Percentiles rank a stretch among this genome's conserved stretches.
Conservation (phyloP, 2,797 vertebrate species). For the Dendrocincla tyrannina region DNA sequence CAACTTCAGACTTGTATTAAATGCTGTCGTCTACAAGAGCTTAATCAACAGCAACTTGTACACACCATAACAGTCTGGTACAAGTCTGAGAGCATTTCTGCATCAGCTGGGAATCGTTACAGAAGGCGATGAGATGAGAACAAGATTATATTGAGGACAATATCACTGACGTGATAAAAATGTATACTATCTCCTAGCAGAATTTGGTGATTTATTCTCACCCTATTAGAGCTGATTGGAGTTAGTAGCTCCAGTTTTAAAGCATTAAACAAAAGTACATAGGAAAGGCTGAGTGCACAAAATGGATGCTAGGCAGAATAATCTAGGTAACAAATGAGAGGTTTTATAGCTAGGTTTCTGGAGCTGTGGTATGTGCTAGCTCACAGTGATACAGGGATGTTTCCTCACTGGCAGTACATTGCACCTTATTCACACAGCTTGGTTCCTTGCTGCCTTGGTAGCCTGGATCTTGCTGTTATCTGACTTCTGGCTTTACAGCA, state of each 20-base stretch:
- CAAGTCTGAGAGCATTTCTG: not conserved
- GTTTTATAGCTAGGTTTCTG: not conserved
- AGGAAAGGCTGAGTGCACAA: not conserved
- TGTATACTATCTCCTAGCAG: not conserved
- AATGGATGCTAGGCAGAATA: not conserved
- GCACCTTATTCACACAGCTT: not conserved
- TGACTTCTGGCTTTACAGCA: not conserved
- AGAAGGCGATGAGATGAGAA: not conserved
- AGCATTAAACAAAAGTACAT: not conserved
- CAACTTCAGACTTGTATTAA: constrained; percentile 3
- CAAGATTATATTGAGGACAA: not conserved
- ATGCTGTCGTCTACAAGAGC: not conserved
- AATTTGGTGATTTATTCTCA: not conserved
- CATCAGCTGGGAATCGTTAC: not conserved
- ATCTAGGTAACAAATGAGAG: not conserved
- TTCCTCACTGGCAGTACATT: not conserved
- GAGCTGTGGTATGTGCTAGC: not conserved
- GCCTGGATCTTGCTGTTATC: not conserved
- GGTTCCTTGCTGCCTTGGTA: not conserved
- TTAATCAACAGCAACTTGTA: not conserved
- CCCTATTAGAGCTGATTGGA: not conserved
- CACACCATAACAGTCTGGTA: not conserved
- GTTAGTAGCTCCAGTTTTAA: not conserved
- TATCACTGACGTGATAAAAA: not conserved
- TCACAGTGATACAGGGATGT: not conserved